Percentiles rank a stretch among this genome's conserved stretches.
Evolutionary conservation across 2,113 vertebrate genomes (phyloP).

Genomic region (Macquaria ambigua): DNA sequence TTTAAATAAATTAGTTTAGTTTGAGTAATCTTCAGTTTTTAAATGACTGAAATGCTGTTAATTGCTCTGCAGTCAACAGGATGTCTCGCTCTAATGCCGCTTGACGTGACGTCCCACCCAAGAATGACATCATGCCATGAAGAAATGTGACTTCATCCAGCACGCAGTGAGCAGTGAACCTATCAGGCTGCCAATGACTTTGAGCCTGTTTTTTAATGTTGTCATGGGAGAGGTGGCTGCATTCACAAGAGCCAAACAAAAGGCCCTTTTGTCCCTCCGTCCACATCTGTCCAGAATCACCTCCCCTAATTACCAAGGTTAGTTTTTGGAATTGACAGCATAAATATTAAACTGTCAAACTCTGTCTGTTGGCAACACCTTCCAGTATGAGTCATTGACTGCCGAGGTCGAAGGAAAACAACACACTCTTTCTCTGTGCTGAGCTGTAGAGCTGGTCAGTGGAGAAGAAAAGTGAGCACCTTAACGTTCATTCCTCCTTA

Average conservation of each 20-base stretch:
- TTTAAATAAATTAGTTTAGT: slow-evolving; percentile 16
- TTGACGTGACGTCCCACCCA: slow-evolving; percentile 60
- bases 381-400: slow-evolving; percentile 75
- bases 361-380: slow-evolving; percentile 74
- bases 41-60: slow-evolving; percentile 19
- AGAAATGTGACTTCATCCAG: slow-evolving; percentile 57
- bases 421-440: slow-evolving; percentile 58
- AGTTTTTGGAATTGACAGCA: slow-evolving; percentile 79
- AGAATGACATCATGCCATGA: slow-evolving; percentile 65
- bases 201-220: slow-evolving; percentile 50
- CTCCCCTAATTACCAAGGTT: slow-evolving; percentile 80
- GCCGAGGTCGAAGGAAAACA: slow-evolving; percentile 71
- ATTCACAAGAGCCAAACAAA: slow-evolving; percentile 78
- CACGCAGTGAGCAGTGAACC: background rate
- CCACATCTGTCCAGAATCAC: slow-evolving; percentile 81
- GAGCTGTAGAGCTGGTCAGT: slow-evolving; percentile 14
- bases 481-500: slow-evolving; percentile 12
- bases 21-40: slow-evolving; percentile 8
- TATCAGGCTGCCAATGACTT: slow-evolving; percentile 43
- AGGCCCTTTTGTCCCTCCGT: slow-evolving; percentile 73
- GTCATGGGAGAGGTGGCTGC: slow-evolving; percentile 71
- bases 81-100: slow-evolving; percentile 36
- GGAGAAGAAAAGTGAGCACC: slow-evolving; percentile 24
- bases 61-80: slow-evolving; percentile 10
- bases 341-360: slow-evolving; percentile 84